These are phyloP conservation scores for Paralinhomoeus sp. DNA, from an alignment of 2,888 invertebrate species.

Conservation along the genomic window DNA sequence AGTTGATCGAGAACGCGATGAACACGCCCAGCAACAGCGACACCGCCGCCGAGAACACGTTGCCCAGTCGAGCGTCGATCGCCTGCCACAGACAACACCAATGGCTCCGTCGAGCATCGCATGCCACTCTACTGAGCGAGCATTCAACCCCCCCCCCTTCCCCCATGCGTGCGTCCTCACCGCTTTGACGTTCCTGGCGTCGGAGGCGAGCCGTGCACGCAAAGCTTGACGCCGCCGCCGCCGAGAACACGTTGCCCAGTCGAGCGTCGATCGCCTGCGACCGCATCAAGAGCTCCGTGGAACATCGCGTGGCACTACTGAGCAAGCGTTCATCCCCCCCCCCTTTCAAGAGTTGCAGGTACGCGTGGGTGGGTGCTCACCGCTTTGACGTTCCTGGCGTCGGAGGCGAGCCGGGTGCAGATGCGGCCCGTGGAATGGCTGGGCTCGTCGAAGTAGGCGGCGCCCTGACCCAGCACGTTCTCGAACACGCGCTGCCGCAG, in stretches of 20 bases:
- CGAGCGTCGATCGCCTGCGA: slow-evolving; percentile 27
- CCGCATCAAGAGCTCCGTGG: no score
- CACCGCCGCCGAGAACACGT: slow-evolving; percentile 25
- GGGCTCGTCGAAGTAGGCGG: slow-evolving; percentile 31
- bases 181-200: slow-evolving; percentile 30
- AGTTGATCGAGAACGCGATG: slow-evolving; percentile 30
- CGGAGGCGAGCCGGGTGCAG: no score
- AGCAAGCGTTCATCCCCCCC: no score
- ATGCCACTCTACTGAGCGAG: no score
- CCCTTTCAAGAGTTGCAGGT: no score
- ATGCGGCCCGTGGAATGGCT: slow-evolving; percentile 27
- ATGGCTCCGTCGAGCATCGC: no score
- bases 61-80: slow-evolving; percentile 27
- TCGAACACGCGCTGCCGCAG: slow-evolving; percentile 28
- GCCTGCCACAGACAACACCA: no score
- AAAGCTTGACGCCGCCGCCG: no score
- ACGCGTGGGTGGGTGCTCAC: no score
- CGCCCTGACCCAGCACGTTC: slow-evolving; percentile 29
- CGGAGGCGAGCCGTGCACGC: no score
- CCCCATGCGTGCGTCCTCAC: slow-evolving; percentile 23
- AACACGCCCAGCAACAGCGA: slow-evolving; percentile 27
- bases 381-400: slow-evolving; percentile 26
- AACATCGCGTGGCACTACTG: no score
- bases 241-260: slow-evolving; percentile 27
- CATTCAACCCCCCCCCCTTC: no score